Conservation (phyloP, 2,888 invertebrate species). For the Eudemis profundana region DNA sequence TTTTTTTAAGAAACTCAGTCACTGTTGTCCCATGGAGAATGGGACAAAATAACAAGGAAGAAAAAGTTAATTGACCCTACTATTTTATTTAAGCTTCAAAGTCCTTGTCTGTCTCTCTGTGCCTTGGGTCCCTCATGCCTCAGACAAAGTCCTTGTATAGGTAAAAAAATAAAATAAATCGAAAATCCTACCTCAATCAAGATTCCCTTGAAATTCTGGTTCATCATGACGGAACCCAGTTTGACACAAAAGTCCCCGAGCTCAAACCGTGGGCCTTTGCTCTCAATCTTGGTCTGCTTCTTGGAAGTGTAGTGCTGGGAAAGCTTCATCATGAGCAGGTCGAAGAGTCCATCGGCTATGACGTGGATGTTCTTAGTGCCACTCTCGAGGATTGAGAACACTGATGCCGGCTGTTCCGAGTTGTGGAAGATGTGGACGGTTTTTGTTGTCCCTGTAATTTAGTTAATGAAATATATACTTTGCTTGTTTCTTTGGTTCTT, state of each 20-base stretch:
- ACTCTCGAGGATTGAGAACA: constrained; percentile 95
- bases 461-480: neutral
- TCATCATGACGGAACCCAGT: constrained; percentile 96
- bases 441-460: constrained; percentile 88
- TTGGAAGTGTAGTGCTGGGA: constrained; percentile 94
- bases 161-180: neutral
- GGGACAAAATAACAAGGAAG: too few species aligned
- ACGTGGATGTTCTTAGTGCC: constrained; percentile 94
- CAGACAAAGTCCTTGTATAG: too few species aligned
- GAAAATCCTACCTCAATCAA: constrained; percentile 90
- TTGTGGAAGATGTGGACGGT: constrained; percentile 97
- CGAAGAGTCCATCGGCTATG: constrained; percentile 96
- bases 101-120: too few species aligned
- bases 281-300: constrained; percentile 95
- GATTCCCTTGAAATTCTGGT: constrained; percentile 96
- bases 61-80: too few species aligned
- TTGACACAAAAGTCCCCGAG: constrained; percentile 97
- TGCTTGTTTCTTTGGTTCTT: too few species aligned
- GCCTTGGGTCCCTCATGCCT: too few species aligned
- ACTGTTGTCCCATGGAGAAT: too few species aligned
- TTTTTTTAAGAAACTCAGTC: too few species aligned
- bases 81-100: too few species aligned
- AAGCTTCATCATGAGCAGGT: constrained; percentile 95
- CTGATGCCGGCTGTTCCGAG: constrained; percentile 97
- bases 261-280: constrained; percentile 94